Percentiles rank a stretch among this genome's conserved stretches.
phyloP scores from a whole-genome alignment of 2,888 invertebrate species.

The Drosophila nr. fundita region DNA sequence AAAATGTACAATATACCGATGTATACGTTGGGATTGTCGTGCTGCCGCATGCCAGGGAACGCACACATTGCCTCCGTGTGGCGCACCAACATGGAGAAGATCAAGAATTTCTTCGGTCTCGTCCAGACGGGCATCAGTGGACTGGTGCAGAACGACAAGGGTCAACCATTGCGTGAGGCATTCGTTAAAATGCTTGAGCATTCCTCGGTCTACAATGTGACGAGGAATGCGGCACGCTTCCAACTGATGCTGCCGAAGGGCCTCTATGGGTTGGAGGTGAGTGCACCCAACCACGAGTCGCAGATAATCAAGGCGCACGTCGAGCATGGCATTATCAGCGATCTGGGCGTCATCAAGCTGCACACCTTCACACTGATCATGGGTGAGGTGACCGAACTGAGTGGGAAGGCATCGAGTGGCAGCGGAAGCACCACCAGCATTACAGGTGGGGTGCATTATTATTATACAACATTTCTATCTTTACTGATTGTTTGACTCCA shows the following conservation, averaged over 20 bases:
- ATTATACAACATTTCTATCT: neutral
- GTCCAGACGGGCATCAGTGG: slow-evolving; percentile 90
- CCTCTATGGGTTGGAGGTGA: slow-evolving; percentile 87
- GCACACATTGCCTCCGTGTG: slow-evolving; percentile 89
- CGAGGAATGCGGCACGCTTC: slow-evolving; percentile 90
- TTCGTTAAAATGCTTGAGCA: slow-evolving; percentile 88
- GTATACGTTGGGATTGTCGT: slow-evolving; percentile 90
- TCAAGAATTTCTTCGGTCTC: slow-evolving; percentile 88
- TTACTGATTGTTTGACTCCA: neutral
- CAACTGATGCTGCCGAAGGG: slow-evolving; percentile 90
- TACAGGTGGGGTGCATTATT: slow-evolving; percentile 5
- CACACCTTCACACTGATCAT: slow-evolving; percentile 57
- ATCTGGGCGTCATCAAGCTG: slow-evolving; percentile 74
- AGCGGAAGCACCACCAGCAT: slow-evolving; percentile 52
- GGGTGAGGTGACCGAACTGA: slow-evolving; percentile 73
- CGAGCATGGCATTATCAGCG: slow-evolving; percentile 56
- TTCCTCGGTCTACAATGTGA: slow-evolving; percentile 87
- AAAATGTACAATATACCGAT: slow-evolving; percentile 88
- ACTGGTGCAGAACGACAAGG: slow-evolving; percentile 88
- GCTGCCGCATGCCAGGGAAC: slow-evolving; percentile 92
- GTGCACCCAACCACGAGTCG: slow-evolving; percentile 87
- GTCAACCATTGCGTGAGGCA: slow-evolving; percentile 90
- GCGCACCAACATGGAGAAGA: slow-evolving; percentile 88
- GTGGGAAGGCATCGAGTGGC: slow-evolving; percentile 15
- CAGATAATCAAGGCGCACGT: slow-evolving; percentile 84